A percentile compares a stretch with the other conserved stretches of the same genome.
Conservation (phyloP, 2,888 invertebrate species). For the Lasioglossum zephyrum region DNA sequence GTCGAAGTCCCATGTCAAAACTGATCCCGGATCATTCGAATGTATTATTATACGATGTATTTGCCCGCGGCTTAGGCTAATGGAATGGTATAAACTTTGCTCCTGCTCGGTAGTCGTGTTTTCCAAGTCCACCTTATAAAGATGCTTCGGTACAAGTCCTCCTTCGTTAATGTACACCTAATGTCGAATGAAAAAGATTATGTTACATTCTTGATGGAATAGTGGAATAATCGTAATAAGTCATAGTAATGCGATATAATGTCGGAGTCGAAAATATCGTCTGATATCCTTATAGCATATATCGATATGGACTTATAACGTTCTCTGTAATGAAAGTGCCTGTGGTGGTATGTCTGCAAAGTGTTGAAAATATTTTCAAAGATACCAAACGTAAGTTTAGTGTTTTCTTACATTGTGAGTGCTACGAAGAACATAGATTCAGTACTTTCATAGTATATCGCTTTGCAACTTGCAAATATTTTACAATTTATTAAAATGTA, state of each 20-base stretch:
- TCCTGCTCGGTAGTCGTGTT: slow-evolving; percentile 85
- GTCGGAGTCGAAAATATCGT: not conserved
- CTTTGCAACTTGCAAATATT: not conserved
- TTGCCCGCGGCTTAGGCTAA: slow-evolving; percentile 89
- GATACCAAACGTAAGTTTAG: not conserved
- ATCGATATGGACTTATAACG: not conserved
- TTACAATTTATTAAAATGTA: slow-evolving; percentile 1
- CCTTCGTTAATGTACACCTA: slow-evolving; percentile 94
- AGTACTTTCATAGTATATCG: not conserved
- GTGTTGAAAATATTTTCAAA: not conserved
- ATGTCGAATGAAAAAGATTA: slow-evolving; percentile 23
- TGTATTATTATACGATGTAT: slow-evolving; percentile 91
- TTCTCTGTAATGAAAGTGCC: not conserved
- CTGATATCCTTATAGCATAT: not conserved
- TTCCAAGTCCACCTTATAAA: slow-evolving; percentile 87
- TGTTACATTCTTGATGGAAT: not conserved
- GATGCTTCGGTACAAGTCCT: slow-evolving; percentile 94
- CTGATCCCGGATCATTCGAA: slow-evolving; percentile 93
- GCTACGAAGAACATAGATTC: slow-evolving; percentile 1
- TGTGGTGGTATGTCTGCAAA: not conserved
- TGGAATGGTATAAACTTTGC: slow-evolving; percentile 90
- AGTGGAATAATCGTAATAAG: not conserved
- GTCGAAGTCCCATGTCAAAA: slow-evolving; percentile 98
- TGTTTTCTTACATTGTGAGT: not conserved
- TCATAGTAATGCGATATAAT: not conserved